phyloP scores from a whole-genome alignment of 1,140 invertebrate genomes.

The Lasioglossum albipes region DNA sequence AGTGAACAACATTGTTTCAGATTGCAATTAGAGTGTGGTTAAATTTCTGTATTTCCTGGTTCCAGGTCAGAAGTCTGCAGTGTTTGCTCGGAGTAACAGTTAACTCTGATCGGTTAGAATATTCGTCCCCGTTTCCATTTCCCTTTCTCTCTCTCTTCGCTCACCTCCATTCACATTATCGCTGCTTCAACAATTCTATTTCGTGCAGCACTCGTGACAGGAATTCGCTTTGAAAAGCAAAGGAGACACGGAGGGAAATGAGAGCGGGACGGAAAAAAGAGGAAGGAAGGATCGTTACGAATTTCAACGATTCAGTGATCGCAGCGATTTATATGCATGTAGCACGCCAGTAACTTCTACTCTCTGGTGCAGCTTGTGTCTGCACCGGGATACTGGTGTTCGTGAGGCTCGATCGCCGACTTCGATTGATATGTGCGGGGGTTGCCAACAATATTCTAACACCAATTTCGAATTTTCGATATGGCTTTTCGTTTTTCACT shows the following conservation, averaged over 20 bases:
- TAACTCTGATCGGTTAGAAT: background rate
- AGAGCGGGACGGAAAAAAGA: background rate
- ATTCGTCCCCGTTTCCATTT: background rate
- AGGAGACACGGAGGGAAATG: slow-evolving; percentile 12
- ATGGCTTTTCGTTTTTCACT: too few relatives aligned
- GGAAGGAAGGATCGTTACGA: slow-evolving; percentile 38
- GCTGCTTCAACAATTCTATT: slow-evolving; percentile 34
- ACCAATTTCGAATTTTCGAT: too few relatives aligned
- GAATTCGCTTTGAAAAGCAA: slow-evolving; percentile 24
- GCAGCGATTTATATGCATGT: slow-evolving; percentile 43
- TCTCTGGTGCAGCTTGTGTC: slow-evolving; percentile 11
- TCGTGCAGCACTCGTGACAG: slow-evolving; percentile 33
- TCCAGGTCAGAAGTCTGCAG: background rate
- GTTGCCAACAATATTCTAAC: too few relatives aligned
- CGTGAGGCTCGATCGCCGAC: too few relatives aligned
- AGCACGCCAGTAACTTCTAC: slow-evolving; percentile 19
- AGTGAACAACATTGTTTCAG: background rate
- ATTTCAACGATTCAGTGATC: slow-evolving; percentile 42
- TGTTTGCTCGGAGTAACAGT: slow-evolving; percentile 1
- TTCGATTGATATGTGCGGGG: too few relatives aligned
- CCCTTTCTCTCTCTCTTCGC: background rate
- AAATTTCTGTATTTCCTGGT: background rate
- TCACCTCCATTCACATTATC: slow-evolving; percentile 11
- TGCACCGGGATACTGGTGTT: background rate
- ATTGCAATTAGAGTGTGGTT: background rate